Base-by-base conservation (phyloP, 37 sponge, comb jelly and placozoan species). In the Beroe ovata region DNA sequence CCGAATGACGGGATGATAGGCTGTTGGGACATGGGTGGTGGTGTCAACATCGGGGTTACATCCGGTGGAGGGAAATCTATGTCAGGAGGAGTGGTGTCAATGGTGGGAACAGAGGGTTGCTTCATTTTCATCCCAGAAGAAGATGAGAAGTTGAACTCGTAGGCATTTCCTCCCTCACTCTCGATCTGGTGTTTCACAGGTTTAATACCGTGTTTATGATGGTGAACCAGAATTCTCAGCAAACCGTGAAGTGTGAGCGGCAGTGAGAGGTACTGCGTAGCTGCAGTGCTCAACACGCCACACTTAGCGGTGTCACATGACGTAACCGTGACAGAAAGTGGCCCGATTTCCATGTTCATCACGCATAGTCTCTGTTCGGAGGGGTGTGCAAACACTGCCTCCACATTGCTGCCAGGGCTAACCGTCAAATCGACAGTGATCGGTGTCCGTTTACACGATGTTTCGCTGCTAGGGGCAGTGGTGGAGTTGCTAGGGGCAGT, bases 11-110 rank as follows among this genome's bases (percentile, higher is more conserved):
- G 38, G 54, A 42, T 77, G 36, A 66, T 66, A 37, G 25, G 69
- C 8, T 30, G 32, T 37, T 66, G 69, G 2, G 84, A 77, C 84
- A 77, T 77, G 84, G 84, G 54, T 22, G 84, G 84, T 0, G 84
- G 84, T 26, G 84, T 77, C 47, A 39, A 35, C 54, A 77, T 77
- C 6, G 69, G 69, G 8, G 18, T 30, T 18, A 66, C 69, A 4
- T 66, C 69, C 34, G 69, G 33, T 8, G 69, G 69, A 30, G 16
- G 16, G 21, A 29, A 29, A 29, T 8, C 26, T 23, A 28, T 28
- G 16, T 66, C 69, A 1, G 69, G 35, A 4, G 25, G 32, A 30
- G 18, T 29, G 16, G 11, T 66, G 18, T 29, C 69, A 14, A 66
- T 37, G 19, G 35, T 18, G 25, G 35, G 35, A 28, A 23, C 20